Base-by-base conservation (phyloP, 37 sponge, comb jelly and placozoan species). In the Beroe forskalii region DNA sequence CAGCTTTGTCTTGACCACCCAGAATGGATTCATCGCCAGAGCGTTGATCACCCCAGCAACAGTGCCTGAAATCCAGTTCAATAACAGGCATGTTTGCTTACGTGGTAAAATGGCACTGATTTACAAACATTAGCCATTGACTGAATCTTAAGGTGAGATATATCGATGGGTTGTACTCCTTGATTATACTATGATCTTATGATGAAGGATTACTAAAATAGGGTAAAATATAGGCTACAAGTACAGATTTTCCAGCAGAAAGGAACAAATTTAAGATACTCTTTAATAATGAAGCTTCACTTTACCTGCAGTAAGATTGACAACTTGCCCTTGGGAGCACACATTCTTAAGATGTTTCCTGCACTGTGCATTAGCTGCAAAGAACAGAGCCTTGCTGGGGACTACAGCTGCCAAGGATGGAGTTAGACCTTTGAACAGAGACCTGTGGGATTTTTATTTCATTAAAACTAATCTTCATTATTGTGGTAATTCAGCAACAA, bases 401-500 rank as follows among this genome's bases (percentile, higher is more conserved):
- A 33, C 75, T 22, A 72, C 75, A 8, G 75, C 75, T 8, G 39
- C 75, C 35, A 72, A 1, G 9, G 75, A 72, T 36, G 75, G 75
- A 32, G 75, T 72, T 39, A 72, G 40, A 8, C 75, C 75, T 72
- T 72, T 72, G 20, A 35, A 72, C 75, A 72, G 75, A 4, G 39
- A 27, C 39, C 75, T 72, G 39, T 35, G 28, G 67, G 60, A 17
- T 55, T 55, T 55, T 55, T 55, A 9, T 17, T 55, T 55, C 60
- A 17, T 55, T 17, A 55, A 55, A 9, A 55, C 60, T 55, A 9
- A 55, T 9, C 60, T 17, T 19, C 9, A 55, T 19, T 17, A 55
- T 17, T 55, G 60, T 55, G 9, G 60, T 55, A 17, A 55, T 55
- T 55, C 60, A n/a, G n/a, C n/a, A n/a, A n/a, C 60, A n/a, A n/a